These are phyloP conservation scores for Sebastolobus alascanus DNA, from an alignment of 2,797 vertebrate genomes.

Conservation along the genomic window DNA sequence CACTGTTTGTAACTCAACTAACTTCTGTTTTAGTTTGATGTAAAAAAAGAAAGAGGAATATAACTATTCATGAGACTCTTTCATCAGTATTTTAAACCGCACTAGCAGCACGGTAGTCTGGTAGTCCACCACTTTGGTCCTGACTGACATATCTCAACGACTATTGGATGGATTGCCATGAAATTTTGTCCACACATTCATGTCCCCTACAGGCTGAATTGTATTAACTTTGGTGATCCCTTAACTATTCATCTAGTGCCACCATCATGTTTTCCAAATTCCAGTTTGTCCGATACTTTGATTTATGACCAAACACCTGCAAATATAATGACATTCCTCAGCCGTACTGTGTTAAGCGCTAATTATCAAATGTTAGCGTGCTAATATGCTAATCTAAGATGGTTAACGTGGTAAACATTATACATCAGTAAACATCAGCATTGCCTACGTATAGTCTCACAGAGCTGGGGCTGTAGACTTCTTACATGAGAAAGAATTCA, in stretches of 20 bases:
- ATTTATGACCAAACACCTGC: too few relatives aligned
- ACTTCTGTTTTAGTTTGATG: slow-evolving; percentile 9
- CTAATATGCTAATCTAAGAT: background rate
- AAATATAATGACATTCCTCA: background rate
- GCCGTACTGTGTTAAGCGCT: background rate
- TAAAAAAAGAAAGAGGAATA: background rate
- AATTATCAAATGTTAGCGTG: background rate
- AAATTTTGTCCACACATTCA: background rate
- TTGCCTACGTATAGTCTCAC: background rate
- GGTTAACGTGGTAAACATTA: background rate
- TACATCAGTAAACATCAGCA: background rate
- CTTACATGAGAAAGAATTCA: background rate
- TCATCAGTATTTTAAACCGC: background rate
- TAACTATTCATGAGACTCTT: background rate
- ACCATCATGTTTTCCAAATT: background rate
- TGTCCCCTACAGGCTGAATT: background rate
- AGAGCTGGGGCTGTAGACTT: background rate
- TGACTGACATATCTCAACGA: background rate
- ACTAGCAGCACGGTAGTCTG: background rate
- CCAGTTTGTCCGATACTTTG: background rate
- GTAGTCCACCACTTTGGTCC: background rate
- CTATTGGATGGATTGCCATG: background rate
- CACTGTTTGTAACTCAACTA: background rate
- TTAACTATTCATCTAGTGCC: background rate
- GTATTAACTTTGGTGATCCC: background rate